These are phyloP conservation scores for Callaeas wilsoni DNA, from an alignment of 2,113 vertebrate genomes.

Conservation along the genomic window DNA sequence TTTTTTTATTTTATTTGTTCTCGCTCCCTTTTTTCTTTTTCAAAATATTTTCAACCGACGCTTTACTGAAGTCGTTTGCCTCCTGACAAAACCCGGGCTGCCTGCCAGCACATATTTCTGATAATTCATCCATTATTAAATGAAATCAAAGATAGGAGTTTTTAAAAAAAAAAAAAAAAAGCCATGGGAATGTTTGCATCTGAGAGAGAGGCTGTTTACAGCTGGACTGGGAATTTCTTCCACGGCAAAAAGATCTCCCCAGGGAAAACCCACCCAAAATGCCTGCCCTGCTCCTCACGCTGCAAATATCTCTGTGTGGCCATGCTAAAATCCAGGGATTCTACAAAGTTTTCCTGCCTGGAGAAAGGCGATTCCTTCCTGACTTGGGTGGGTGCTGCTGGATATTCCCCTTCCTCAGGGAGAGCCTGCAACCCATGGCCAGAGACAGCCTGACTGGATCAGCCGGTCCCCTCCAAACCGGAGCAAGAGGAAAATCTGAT, in stretches of 20 bases:
- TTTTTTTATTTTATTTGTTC: neutral
- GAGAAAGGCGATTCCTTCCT: neutral
- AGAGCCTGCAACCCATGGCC: neutral
- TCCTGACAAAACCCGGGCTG: conserved; percentile 26
- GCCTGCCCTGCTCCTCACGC: neutral
- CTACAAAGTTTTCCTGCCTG: neutral
- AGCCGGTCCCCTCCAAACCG: conserved; percentile 59
- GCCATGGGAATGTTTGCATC: neutral
- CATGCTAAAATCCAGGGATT: neutral
- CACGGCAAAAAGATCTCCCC: neutral
- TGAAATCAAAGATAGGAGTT: neutral
- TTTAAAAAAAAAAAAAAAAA: neutral
- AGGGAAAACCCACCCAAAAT: neutral
- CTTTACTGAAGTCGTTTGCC: neutral
- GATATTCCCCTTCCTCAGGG: neutral
- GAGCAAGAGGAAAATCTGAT: conserved; percentile 62
- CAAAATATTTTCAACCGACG: conserved; percentile 19
- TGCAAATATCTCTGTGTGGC: neutral
- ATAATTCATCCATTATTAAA: conserved; percentile 58
- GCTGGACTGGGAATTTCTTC: neutral
- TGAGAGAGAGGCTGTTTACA: neutral
- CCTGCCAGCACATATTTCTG: conserved; percentile 40
- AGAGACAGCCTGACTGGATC: conserved; percentile 27
- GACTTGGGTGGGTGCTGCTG: conserved; percentile 29
- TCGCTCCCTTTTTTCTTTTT: neutral